These are phyloP conservation scores for Ephydatia muelleri DNA, from an alignment of 37 sponge, comb jelly and placozoan species.

Conservation along the genomic window DNA sequence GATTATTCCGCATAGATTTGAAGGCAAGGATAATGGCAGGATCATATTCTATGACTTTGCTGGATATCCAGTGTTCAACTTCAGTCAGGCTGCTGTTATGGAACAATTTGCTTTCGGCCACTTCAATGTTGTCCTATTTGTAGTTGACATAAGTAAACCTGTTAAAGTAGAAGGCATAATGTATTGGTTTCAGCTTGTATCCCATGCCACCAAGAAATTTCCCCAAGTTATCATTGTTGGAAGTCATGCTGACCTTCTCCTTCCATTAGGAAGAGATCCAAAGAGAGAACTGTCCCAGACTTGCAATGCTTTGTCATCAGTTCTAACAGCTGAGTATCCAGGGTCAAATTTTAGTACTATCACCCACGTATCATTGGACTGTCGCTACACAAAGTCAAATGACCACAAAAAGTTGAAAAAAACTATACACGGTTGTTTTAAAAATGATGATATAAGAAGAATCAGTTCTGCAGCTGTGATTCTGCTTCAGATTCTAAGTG, in stretches of 20 bases:
- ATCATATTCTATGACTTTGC: slow-evolving; percentile 58
- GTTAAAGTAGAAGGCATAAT: not conserved
- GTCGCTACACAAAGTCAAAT: not conserved
- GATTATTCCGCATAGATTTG: slow-evolving; percentile 11
- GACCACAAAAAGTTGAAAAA: not conserved
- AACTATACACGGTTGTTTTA: not conserved
- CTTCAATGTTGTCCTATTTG: slow-evolving; percentile 29
- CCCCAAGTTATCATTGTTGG: slow-evolving; percentile 19
- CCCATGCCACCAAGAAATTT: not conserved
- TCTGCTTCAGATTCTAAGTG: not conserved
- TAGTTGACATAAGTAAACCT: slow-evolving; percentile 20
- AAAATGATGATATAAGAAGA: not conserved
- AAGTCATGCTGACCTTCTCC: slow-evolving; percentile 19
- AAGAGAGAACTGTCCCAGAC: not conserved
- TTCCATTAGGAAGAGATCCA: not conserved
- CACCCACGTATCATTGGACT: not conserved
- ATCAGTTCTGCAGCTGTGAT: not conserved
- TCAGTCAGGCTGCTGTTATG: slow-evolving; percentile 30
- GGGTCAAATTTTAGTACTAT: not conserved
- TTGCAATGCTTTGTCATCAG: not conserved
- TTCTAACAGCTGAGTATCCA: not conserved
- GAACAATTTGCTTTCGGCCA: not conserved
- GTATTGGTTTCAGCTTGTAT: slow-evolving; percentile 37
- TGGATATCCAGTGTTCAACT: slow-evolving; percentile 45
- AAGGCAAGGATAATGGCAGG: slow-evolving; percentile 15